phyloP scores from a whole-genome alignment of 2,888 invertebrate species.

The Melanostoma scalare region DNA sequence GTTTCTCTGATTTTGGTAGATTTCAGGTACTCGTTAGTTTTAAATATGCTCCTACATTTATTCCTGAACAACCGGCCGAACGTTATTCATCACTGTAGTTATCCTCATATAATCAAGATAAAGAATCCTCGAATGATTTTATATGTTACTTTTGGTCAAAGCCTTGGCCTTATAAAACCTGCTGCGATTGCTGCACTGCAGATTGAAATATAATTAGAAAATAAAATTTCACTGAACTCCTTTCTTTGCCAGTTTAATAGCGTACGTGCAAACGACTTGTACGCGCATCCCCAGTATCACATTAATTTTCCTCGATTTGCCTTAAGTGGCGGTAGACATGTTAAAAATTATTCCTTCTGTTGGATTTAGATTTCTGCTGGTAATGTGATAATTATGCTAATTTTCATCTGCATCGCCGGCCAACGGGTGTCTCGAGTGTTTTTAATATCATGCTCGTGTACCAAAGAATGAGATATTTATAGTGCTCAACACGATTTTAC shows the following conservation, averaged over 20 bases:
- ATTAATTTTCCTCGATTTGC: conserved; percentile 63
- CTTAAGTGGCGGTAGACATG: conserved; percentile 60
- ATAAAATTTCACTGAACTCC: no score
- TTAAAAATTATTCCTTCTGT: conserved; percentile 61
- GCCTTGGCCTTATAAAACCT: no score
- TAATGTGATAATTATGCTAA: conserved; percentile 80
- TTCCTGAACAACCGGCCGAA: no score
- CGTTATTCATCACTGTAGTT: no score
- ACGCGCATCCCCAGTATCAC: conserved; percentile 61
- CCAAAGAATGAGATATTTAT: conserved; percentile 25
- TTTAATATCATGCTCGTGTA: conserved; percentile 60
- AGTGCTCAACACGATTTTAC: conserved; percentile 4
- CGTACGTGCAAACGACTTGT: conserved; percentile 70
- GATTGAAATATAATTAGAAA: no score
- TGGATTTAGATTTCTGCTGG: conserved; percentile 75
- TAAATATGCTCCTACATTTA: no score
- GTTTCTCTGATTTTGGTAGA: no score
- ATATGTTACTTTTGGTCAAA: no score
- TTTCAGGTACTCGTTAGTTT: no score
- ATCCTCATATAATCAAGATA: no score
- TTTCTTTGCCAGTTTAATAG: conserved; percentile 56
- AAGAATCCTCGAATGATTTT: no score
- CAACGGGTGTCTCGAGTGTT: conserved; percentile 65
- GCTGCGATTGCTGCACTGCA: no score
- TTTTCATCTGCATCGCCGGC: conserved; percentile 65